Evolutionary conservation across 2,888 invertebrate species (phyloP), one percentile per base, ranked within the genome.

Genomic region (Nephrocerus scutellatus): DNA sequence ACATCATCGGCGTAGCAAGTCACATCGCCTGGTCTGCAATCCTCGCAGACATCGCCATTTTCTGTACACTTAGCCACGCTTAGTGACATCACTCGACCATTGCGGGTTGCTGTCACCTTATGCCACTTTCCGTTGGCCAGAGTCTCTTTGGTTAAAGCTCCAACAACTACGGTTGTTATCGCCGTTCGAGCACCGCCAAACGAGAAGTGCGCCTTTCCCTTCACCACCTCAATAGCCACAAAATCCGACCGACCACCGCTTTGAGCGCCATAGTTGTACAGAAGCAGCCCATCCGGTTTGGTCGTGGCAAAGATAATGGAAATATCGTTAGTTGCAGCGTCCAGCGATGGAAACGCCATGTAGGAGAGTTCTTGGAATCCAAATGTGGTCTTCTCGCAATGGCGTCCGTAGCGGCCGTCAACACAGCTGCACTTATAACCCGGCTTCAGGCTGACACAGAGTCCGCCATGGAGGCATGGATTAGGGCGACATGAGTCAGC

Each of bases 401-500:
- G 87, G 24, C 84, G 75, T 7, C 95, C 96, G 59, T 91, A 91
- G 21, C 85, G 77, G 9, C 89, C 91, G 54, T 87, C 84, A 0
- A 81, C 80, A 59, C 96, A 96, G 52, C 83, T 83, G 44, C 84
- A 84, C 60, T 78, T 80, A 60, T 87, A 92, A 22, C 89, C 89
- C 6, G 89, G 87, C 59, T 88, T 87, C n/a, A 88, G 71, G 46
- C 84, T 82, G 12, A 89, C 80, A 59, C 95, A 95, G 29, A 86
- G 74, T 20, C 93, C 93, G 18, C 89, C 91, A 62, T 90, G 75
- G 45, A 87, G 71, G 56, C 95, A 95, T n/a, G 92, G 93, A 65
- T 92, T 91, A 2, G 90, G 88, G 43, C 90, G 74, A 59, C 95
- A 96, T 1, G 88, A 87, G 62, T 92, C 90, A 1, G 88, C 83